Percentiles rank a stretch among this genome's conserved stretches.
Evolutionary conservation across 2,888 invertebrate genomes (phyloP).

Genomic region (Mylabris sibirica): DNA sequence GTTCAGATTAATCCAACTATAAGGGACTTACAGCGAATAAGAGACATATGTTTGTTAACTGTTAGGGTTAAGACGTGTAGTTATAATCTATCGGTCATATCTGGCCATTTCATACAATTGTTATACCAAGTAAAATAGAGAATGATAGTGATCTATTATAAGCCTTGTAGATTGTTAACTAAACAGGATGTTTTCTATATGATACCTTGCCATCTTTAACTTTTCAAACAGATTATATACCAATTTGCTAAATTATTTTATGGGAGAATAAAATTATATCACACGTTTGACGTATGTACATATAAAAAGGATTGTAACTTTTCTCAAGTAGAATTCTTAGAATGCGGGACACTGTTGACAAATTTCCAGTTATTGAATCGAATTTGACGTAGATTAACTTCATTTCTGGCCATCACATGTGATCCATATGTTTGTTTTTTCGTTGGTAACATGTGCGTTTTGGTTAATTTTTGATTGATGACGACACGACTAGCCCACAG

Average conservation of each 20-base stretch:
- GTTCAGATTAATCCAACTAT: conserved; percentile 48
- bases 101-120: conserved; percentile 15
- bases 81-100: conserved; percentile 17
- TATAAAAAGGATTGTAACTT: neutral
- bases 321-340: neutral
- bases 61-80: conserved; percentile 36
- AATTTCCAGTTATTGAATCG: conserved; percentile 9
- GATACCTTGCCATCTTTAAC: neutral
- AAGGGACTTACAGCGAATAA: conserved; percentile 30
- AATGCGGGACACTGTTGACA: neutral
- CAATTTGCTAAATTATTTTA: conserved; percentile 2
- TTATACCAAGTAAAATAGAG: conserved; percentile 2
- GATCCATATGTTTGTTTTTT: neutral
- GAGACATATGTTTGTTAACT: conserved; percentile 49
- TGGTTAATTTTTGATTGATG: conserved; percentile 6
- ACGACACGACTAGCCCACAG: neutral
- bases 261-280: neutral
- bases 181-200: conserved; percentile 6
- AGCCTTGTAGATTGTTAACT: conserved; percentile 6
- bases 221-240: neutral
- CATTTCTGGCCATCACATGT: neutral
- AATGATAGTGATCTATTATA: neutral
- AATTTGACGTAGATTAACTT: neutral
- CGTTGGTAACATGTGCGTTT: neutral
- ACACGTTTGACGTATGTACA: neutral